Evolutionary conservation across 2,888 invertebrate genomes (phyloP), one percentile per base, ranked within the genome.

Genomic region (Temnothorax ravouxi): DNA sequence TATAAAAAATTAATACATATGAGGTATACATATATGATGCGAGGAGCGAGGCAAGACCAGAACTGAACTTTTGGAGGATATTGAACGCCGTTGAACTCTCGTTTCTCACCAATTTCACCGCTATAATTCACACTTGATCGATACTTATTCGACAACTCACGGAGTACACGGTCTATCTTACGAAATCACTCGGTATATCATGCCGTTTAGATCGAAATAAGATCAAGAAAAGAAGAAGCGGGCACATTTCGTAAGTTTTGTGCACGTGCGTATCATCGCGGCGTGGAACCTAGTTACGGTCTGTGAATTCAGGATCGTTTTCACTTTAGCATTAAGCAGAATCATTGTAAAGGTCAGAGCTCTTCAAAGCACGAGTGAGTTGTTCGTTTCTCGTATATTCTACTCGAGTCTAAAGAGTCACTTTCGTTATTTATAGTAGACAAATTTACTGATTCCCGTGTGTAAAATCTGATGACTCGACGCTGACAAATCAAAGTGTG

Each of bases 291-390:
- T 90, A 83, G 92, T 92, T 89, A 92, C 89, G 93, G 91, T 84
- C 85, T 89, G 86, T 86, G 92, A 84, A 84, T 85, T 59, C 81
- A 25, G 34, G 11, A 87, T 81, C 76, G 90, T 91, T 93, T 93
- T 92, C 93, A 92, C 92, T 92, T 93, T 93, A 90, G 88, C 84
- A 88, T 83, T 90, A 90, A 89, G 77, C 85, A 83, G 88, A 86
- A 92, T 92, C 91, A 91, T 91, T 89, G 82, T 91, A 91, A 83
- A 86, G 54, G 61, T 72, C 71, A 59, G 15, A 38, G 52, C n/a
- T 52, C 38, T 62, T 74, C 34, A 47, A 75, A 52, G n/a, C n/a
- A 47, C 15, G 13, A 21, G 9, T 34, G 11, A 50, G 5, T 47
- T 15, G 2, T 47, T 47, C 2, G 1, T 15, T 59, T 47, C 9